Conservation (phyloP, 2,888 invertebrate genomes). For the Ectobius pallidus region DNA sequence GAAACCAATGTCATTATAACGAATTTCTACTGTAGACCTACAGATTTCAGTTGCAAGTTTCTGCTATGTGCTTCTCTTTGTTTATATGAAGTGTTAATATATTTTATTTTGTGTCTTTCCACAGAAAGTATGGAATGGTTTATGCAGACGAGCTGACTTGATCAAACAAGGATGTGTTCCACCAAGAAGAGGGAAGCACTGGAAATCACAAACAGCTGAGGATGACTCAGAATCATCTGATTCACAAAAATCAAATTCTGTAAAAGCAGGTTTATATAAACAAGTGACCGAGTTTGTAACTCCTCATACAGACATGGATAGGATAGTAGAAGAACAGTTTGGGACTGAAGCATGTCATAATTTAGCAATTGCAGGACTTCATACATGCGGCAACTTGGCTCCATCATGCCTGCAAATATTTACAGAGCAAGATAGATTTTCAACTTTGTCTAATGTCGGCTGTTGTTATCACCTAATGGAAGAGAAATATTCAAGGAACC, state of each 20-base stretch:
- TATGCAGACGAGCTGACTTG: slow-evolving; percentile 60
- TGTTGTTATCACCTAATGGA: slow-evolving; percentile 88
- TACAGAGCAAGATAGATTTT: slow-evolving; percentile 58
- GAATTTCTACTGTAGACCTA: too few species aligned
- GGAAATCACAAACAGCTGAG: slow-evolving; percentile 47
- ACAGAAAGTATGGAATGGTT: slow-evolving; percentile 66
- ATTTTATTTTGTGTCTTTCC: too few species aligned
- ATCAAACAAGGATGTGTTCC: slow-evolving; percentile 51
- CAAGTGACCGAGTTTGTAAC: slow-evolving; percentile 68
- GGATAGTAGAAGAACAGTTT: slow-evolving; percentile 50
- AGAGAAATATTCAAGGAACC: slow-evolving; percentile 58
- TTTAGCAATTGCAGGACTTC: slow-evolving; percentile 69
- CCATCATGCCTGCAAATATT: slow-evolving; percentile 76
- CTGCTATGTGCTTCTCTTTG: too few species aligned
- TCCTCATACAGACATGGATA: slow-evolving; percentile 60
- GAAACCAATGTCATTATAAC: too few species aligned
- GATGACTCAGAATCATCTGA: background rate
- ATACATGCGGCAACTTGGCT: slow-evolving; percentile 88
- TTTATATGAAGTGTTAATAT: too few species aligned
- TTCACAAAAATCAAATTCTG: background rate
- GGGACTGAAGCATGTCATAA: background rate
- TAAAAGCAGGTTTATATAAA: slow-evolving; percentile 57
- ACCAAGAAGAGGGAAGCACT: slow-evolving; percentile 50
- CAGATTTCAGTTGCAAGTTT: too few species aligned
- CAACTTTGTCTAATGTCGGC: slow-evolving; percentile 77